These are phyloP conservation scores for Formica aserva DNA, from an alignment of 2,888 invertebrate genomes.

Conservation along the genomic window DNA sequence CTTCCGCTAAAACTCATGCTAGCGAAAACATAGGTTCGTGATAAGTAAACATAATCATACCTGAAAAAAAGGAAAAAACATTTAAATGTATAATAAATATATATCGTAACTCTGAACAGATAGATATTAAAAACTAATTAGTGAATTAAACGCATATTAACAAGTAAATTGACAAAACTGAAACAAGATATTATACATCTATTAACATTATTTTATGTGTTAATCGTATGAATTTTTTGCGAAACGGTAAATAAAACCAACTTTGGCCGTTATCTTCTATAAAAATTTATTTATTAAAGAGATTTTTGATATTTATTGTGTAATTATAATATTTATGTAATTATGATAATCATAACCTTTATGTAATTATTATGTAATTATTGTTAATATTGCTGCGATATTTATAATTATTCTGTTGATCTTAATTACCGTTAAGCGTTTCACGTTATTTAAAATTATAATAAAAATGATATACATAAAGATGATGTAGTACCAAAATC, in stretches of 20 bases:
- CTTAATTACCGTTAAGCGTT: conserved; percentile 39
- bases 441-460: conserved; percentile 31
- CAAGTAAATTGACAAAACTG: conserved; percentile 33
- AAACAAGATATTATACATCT: conserved; percentile 21
- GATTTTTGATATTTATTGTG: background rate
- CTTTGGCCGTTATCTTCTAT: background rate
- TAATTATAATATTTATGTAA: background rate
- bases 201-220: conserved; percentile 40
- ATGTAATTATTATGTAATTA: background rate
- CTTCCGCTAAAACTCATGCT: conserved; percentile 77
- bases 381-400: background rate
- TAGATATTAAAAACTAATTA: conserved; percentile 46
- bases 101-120: conserved; percentile 43
- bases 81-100: conserved; percentile 68
- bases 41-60: conserved; percentile 77
- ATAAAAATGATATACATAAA: conserved; percentile 6
- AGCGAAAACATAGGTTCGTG: conserved; percentile 68
- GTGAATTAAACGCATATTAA: conserved; percentile 50
- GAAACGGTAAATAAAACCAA: conserved; percentile 31
- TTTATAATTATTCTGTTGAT: conserved; percentile 35
- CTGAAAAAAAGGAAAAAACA: conserved; percentile 80
- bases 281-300: background rate
- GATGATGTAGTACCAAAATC: background rate
- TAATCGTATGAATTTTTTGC: conserved; percentile 22
- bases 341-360: background rate